A percentile compares a stretch with the other conserved stretches of the same genome.
Conservation (phyloP, 2,797 vertebrate species). For the Mus caroli region DNA sequence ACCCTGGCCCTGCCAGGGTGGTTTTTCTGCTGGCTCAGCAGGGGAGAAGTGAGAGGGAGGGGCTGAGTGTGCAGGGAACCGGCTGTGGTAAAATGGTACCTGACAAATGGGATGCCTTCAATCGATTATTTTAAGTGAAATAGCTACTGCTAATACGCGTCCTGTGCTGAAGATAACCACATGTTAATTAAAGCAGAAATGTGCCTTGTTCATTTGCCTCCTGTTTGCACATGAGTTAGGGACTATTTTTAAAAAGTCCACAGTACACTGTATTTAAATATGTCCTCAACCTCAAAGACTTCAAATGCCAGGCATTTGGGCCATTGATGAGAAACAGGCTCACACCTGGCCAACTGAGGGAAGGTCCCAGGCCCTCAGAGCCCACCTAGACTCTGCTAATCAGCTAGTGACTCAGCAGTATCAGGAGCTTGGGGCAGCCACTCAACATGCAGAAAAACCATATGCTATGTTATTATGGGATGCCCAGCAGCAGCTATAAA, state of each 20-base stretch:
- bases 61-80: neutral
- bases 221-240: slow-evolving; percentile 58
- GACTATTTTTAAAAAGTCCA: slow-evolving; percentile 60
- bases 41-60: slow-evolving; percentile 9
- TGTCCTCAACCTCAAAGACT: slow-evolving; percentile 14
- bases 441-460: neutral
- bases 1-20: neutral
- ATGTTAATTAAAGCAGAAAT: slow-evolving; percentile 61
- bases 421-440: neutral
- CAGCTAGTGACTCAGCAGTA: neutral
- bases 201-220: slow-evolving; percentile 45
- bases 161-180: slow-evolving; percentile 54
- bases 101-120: slow-evolving; percentile 64
- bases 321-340: neutral
- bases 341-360: neutral
- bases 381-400: neutral
- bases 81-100: slow-evolving; percentile 22
- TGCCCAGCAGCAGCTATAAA: slow-evolving; percentile 67
- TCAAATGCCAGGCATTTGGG: neutral
- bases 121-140: slow-evolving; percentile 62
- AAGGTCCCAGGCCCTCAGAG: neutral
- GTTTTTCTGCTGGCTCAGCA: neutral
- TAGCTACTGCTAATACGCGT: slow-evolving; percentile 28
- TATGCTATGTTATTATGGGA: slow-evolving; percentile 64
- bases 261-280: slow-evolving; percentile 36